Evolutionary conservation across 2,113 vertebrate genomes (phyloP).

Genomic region (Regulus satrapa): DNA sequence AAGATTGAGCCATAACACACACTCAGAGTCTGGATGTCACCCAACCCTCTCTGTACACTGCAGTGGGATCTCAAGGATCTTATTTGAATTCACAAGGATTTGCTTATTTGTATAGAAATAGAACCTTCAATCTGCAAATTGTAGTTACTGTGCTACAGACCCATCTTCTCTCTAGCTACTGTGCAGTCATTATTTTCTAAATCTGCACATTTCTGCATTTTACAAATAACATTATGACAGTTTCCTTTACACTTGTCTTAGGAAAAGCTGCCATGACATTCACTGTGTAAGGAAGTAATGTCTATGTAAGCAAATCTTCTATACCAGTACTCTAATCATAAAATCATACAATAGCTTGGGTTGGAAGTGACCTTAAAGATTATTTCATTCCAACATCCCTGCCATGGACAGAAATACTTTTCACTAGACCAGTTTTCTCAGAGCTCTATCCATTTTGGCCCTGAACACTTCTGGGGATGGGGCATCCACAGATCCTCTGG

Average conservation of each 20-base stretch:
- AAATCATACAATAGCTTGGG: background rate
- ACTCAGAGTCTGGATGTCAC: background rate
- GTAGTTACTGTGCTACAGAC: too few species aligned
- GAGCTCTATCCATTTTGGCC: background rate
- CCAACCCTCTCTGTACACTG: background rate
- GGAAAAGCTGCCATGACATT: background rate
- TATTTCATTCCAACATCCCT: fast-evolving
- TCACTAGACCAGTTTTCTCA: background rate
- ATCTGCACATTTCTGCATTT: background rate
- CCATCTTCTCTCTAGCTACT: background rate
- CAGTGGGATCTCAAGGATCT: background rate
- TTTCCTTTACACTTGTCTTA: background rate
- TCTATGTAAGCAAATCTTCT: background rate
- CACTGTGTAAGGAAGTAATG: background rate
- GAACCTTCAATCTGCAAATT: background rate
- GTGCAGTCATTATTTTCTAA: background rate
- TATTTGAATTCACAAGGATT: background rate
- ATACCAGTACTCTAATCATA: background rate
- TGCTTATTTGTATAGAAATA: background rate
- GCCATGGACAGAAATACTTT: background rate
- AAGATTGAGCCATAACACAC: background rate
- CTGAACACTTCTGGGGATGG: background rate
- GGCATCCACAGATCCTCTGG: background rate
- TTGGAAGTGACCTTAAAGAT: background rate
- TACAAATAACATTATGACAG: background rate